These are phyloP conservation scores for Torymus texanus DNA, from an alignment of 2,888 invertebrate genomes.

Conservation along the genomic window DNA sequence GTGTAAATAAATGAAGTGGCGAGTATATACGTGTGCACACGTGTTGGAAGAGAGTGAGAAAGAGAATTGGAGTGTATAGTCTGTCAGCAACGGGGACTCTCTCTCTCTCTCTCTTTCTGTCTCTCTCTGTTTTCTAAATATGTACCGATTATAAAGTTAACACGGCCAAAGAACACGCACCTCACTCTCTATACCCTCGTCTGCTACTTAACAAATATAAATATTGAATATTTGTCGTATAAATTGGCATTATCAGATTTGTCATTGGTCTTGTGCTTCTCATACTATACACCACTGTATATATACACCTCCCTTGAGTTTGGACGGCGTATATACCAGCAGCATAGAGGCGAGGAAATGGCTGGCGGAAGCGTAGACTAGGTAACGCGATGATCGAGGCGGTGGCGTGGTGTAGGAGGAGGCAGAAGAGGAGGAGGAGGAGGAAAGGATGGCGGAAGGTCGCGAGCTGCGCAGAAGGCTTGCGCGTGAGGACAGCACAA, in stretches of 20 bases:
- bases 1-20: too few species aligned
- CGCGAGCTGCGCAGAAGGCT: conserved; percentile 1
- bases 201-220: conserved; percentile 52
- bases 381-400: neutral
- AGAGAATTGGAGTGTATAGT: too few species aligned
- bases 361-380: neutral
- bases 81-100: too few species aligned
- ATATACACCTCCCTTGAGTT: too few species aligned
- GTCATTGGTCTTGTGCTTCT: neutral
- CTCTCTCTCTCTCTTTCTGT: too few species aligned
- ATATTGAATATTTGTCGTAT: conserved; percentile 49
- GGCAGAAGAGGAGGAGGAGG: conserved; percentile 3
- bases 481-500: neutral
- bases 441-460: conserved; percentile 45
- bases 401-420: neutral
- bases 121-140: conserved; percentile 39
- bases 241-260: conserved; percentile 48
- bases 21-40: too few species aligned
- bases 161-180: conserved; percentile 11
- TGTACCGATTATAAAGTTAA: conserved; percentile 41
- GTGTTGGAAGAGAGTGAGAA: too few species aligned
- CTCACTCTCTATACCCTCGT: conserved; percentile 1
- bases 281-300: too few species aligned
- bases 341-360: conserved; percentile 9
- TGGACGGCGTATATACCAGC: too few species aligned